A percentile compares a stretch with the other conserved stretches of the same genome.
Evolutionary conservation across 1,140 invertebrate species (phyloP).

Genomic region (Drosophila equinoxialis): DNA sequence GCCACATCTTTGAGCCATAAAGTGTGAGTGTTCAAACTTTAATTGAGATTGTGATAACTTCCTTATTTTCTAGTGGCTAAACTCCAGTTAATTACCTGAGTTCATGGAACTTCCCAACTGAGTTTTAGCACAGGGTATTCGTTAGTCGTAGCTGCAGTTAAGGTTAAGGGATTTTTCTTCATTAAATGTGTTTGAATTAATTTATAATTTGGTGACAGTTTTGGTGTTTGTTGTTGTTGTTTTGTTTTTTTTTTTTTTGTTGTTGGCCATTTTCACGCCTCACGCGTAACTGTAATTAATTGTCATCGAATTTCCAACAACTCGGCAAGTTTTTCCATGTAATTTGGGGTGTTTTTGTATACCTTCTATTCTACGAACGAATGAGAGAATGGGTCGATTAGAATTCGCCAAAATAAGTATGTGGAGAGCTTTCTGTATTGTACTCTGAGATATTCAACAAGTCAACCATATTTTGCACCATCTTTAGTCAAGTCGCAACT

Average conservation of each 20-base stretch:
- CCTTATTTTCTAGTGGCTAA: not conserved
- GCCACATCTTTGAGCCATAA: too few species aligned
- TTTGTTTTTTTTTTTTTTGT: slow-evolving; percentile 13
- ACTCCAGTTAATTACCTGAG: not conserved
- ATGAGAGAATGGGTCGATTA: too few species aligned
- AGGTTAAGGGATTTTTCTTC: slow-evolving; percentile 53
- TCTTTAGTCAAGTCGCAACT: too few species aligned
- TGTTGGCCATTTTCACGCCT: slow-evolving; percentile 68
- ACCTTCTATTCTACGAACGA: not conserved
- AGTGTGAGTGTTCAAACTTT: too few species aligned
- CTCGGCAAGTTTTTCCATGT: slow-evolving; percentile 57
- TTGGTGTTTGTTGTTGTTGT: slow-evolving; percentile 28
- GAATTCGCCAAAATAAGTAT: too few species aligned
- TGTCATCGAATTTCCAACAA: slow-evolving; percentile 77
- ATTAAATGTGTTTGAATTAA: slow-evolving; percentile 79
- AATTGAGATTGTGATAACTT: too few species aligned
- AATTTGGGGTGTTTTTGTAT: slow-evolving; percentile 20
- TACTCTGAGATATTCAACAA: too few species aligned
- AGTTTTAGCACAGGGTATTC: not conserved
- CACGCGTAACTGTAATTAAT: slow-evolving; percentile 73
- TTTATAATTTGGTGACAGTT: slow-evolving; percentile 78
- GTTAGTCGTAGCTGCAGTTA: not conserved
- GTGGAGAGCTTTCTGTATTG: too few species aligned
- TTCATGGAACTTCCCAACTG: not conserved
- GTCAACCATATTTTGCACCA: too few species aligned